phyloP scores from a whole-genome alignment of 2,888 invertebrate species.

The Callinectes sapidus region DNA sequence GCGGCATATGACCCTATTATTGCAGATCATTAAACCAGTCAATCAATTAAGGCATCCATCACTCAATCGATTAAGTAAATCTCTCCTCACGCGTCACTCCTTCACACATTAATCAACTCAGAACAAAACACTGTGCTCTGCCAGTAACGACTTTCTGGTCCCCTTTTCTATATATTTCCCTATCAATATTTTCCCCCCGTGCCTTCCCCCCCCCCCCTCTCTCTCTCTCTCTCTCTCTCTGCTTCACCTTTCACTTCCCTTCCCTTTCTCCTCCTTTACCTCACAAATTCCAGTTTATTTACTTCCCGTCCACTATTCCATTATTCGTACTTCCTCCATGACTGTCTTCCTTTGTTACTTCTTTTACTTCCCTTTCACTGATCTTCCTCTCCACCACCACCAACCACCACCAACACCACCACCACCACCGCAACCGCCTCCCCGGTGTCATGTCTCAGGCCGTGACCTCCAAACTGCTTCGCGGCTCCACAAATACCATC shows the following conservation, averaged over 20 bases:
- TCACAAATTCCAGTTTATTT: neutral
- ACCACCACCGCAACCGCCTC: neutral
- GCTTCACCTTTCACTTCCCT: slow-evolving; percentile 4
- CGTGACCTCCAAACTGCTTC: slow-evolving; percentile 7
- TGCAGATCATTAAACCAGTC: too few relatives aligned
- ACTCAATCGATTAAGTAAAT: too few relatives aligned
- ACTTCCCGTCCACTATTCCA: neutral
- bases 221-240: neutral
- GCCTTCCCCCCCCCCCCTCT: neutral
- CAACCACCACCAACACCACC: neutral
- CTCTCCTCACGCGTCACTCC: neutral
- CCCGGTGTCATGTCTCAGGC: neutral
- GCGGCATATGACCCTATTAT: too few relatives aligned
- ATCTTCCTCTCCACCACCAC: slow-evolving; percentile 10
- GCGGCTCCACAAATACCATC: slow-evolving; percentile 37
- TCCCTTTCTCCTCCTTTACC: neutral
- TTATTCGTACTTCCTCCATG: neutral
- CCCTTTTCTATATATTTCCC: neutral
- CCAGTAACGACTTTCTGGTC: neutral
- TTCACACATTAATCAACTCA: neutral
- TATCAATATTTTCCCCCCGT: neutral
- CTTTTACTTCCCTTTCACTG: neutral
- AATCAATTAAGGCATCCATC: too few relatives aligned
- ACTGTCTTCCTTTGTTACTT: neutral
- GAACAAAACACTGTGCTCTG: neutral